Evolutionary conservation across 2,797 vertebrate species (phyloP).

Genomic region (Allobates femoralis): DNA sequence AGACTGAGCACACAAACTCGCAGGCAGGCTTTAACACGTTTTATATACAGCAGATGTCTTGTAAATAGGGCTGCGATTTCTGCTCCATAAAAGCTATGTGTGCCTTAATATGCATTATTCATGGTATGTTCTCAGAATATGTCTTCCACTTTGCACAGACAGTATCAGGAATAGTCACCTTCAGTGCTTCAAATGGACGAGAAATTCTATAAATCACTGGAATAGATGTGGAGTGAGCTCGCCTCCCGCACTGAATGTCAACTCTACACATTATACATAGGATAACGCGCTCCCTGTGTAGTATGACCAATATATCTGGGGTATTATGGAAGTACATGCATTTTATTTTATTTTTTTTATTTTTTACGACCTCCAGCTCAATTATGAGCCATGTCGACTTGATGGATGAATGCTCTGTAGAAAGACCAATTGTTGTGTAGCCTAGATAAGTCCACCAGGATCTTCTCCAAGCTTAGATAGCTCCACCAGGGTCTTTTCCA

Average conservation of each 20-base stretch:
- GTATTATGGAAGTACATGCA: not conserved
- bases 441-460: too few relatives aligned
- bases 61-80: constrained; percentile 53
- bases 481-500: too few relatives aligned
- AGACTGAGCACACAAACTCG: constrained; percentile 49
- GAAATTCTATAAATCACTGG: constrained; percentile 17
- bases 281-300: not conserved
- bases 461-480: too few relatives aligned
- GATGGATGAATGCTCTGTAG: too few relatives aligned
- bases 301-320: not conserved
- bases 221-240: not conserved
- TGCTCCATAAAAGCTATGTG: constrained; percentile 38
- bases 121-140: constrained; percentile 20
- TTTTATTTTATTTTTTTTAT: too few relatives aligned
- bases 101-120: constrained; percentile 56
- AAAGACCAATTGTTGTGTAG: too few relatives aligned
- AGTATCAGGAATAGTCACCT: constrained; percentile 26
- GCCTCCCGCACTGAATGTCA: not conserved
- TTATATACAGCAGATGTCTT: constrained; percentile 59
- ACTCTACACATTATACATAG: not conserved
- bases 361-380: too few relatives aligned
- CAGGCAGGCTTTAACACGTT: constrained; percentile 55
- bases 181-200: constrained; percentile 16
- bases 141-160: constrained; percentile 23
- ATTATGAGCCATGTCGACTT: too few relatives aligned